Evolutionary conservation across 2,888 invertebrate genomes (phyloP), one percentile per base, ranked within the genome.

Genomic region (Aethes cnicana): DNA sequence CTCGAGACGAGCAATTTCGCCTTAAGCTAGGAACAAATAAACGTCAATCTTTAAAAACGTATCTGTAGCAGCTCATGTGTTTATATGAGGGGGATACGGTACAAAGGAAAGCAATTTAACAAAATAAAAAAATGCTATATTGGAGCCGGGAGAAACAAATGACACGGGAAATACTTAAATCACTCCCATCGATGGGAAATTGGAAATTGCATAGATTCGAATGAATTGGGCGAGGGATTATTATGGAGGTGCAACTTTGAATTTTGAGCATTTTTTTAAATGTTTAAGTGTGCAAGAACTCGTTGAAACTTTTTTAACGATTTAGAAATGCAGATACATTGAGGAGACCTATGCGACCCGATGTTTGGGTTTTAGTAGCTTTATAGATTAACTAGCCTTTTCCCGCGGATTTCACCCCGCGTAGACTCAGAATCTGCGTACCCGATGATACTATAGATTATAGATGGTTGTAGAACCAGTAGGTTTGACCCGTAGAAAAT

Each of bases 21-120:
- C 84, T 61, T 68, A 63, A 84, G 88, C 84, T 73, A 77, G 73
- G 69, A 76, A 80, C 81, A 81, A 83, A 88, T 87, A 88, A 85
- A 84, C 73, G 79, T 84, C 78, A 72, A 72, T 77, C 70, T 72
- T 84, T 83, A 84, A 86, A 85, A 86, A 88, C 83, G 82, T 85
- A 86, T 88, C 83, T 82, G 74, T 76, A 58, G 72, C 68, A 68
- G 66, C 68, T 75, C 79, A 80, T 77, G 78, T 80, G 78, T 72
- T 74, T 74, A 69, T 81, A 81, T 75, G 80, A 79, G 77, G 78
- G 80, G 76, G 66, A 69, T 62, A 60, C 62, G 68, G 55, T 81
- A 85, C 84, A 87, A 83, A 88, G 81, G 69, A 83, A 86, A 87
- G 86, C 84, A 85, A 88, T 89, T 89, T 88, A 82, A 83, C 77